Evolutionary conservation across 1,140 invertebrate species (phyloP), one percentile per base, ranked within the genome.

Genomic region (Drosophila saltans): DNA sequence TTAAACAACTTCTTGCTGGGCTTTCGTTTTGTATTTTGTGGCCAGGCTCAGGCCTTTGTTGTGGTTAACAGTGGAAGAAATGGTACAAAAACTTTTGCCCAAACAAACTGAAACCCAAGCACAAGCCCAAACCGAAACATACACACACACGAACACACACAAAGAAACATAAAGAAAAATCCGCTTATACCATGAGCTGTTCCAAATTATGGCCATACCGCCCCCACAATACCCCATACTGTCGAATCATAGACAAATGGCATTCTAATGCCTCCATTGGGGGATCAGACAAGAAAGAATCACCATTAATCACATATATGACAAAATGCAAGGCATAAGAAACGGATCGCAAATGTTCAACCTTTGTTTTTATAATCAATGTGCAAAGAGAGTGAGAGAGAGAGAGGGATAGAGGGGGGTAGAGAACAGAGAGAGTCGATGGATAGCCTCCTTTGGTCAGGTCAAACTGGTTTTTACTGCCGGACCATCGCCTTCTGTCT

Each of bases 271-370:
- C 68, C 68, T 67, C 64, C 58, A 63, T 69, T 66, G 75, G 70
- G 66, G 74, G 73, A 66, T 69, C 73, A 63, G 66, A 40, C 72
- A 68, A 43, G 61, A 62, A 67, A 78, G 68, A 85, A 75, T 76
- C 80, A 78, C 82, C 78, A 85, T 85, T 85, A 78, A 85, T 85
- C 81, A 85, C 75, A 73, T 67, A 69, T 71, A 72, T 85, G 82
- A 85, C 82, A 85, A 85, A 85, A 82, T 82, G 82, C 82, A 81
- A 83, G 41, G 55, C 62, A 83, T 63, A 43, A 41, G 57, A 72
- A 71, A 73, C 57, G 62, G 65, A 73, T 72, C 43, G 69, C 45
- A 61, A 60, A 57, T 26, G 66, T 9, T 7, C 55, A 60, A 40
- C 52, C 39, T 63, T 43, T 56, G 26, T 56, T 56, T 33, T 57